Evolutionary conservation across 2,797 vertebrate species (phyloP).

Genomic region (Crypturellus tataupa): DNA sequence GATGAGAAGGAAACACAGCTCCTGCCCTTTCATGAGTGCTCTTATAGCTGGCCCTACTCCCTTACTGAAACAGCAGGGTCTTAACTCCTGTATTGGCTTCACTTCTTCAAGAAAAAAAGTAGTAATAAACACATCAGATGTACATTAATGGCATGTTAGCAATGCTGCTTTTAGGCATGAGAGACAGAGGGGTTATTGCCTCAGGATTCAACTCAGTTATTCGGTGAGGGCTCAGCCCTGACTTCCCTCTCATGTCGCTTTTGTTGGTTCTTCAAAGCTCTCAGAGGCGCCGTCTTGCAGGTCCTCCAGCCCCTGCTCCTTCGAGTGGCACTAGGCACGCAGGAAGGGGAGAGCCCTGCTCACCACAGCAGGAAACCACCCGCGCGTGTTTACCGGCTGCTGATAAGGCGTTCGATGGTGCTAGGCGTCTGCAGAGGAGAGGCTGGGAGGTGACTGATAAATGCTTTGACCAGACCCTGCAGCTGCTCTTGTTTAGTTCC

Average conservation of each 20-base stretch:
- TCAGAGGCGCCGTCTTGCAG: neutral
- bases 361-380: neutral
- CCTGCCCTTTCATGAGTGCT: constrained; percentile 9
- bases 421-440: neutral
- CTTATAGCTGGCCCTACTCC: neutral
- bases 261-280: neutral
- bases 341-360: neutral
- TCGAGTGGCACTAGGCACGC: neutral
- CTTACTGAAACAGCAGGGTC: neutral
- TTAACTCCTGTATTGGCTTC: neutral
- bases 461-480: neutral
- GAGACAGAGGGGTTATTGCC: neutral
- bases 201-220: neutral
- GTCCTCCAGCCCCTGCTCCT: neutral
- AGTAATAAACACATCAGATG: neutral
- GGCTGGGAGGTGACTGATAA: neutral
- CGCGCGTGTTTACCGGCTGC: neutral
- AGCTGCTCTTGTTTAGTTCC: neutral
- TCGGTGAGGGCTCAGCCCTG: neutral
- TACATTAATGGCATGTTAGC: neutral
- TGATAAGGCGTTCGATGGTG: neutral
- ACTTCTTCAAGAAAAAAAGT: neutral
- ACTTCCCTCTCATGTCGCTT: neutral
- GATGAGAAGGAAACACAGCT: neutral
- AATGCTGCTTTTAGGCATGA: neutral